Evolutionary conservation across 2,888 invertebrate genomes (phyloP), one percentile per base, ranked within the genome.

Genomic region (Oeneis ivallda): DNA sequence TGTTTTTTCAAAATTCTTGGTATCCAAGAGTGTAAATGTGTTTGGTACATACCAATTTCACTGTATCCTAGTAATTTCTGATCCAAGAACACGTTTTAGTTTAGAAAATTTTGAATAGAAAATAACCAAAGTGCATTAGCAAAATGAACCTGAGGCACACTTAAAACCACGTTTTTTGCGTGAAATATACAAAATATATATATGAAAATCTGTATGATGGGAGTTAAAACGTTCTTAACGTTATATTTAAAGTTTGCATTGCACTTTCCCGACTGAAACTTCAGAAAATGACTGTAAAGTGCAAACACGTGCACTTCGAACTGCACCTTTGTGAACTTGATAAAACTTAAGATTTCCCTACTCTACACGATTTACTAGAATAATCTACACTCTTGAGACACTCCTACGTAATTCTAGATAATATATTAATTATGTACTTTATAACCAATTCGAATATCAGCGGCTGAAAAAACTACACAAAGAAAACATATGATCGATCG

Each of bases 401-500:
- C 61, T 62, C 64, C 66, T 72, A 72, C 66, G 64, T 43, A 68
- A 57, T 71, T 66, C 66, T 77, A 70, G 71, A 77, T 75, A 77
- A 37, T 37, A 39, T 58, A 58, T 50, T 61, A 59, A 62, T 79
- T 76, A 79, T 79, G 79, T 84, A 84, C 77, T 81, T 79, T 79
- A 78, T 84, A 87, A 84, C 85, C 82, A 87, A 86, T 89, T 90
- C 87, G 88, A 90, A 89, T 87, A 85, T 86, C 88, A 89, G 89
- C 86, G 86, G 88, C 89, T 89, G 88, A 89, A 87, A 89, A 89
- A 89, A 85, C 87, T 87, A 89, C 88, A 92, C 91, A 91, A 92
- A 91, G 92, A 92, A 92, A 92, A 92, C 92, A 92, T 92, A 91
- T 92, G 92, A 92, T 92, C 92, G 92, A 92, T 92, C 85, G 90